Base-by-base conservation (phyloP, 2,113 vertebrate genomes). In the Brachyhypopomus gauderio region DNA sequence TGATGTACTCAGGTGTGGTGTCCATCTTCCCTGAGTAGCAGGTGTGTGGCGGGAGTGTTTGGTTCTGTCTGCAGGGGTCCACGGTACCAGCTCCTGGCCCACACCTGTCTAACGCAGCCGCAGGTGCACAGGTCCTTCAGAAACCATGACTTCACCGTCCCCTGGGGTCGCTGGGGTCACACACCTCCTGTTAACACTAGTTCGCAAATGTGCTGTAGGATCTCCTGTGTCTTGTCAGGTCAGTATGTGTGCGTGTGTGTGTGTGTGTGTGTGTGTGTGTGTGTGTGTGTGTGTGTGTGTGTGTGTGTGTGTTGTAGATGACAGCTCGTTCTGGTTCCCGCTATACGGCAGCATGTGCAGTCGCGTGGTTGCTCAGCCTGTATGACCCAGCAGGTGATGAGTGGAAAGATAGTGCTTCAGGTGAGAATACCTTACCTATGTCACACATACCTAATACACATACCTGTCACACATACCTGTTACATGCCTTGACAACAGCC, bases 291-390 rank as follows among this genome's bases (percentile, higher is more conserved):
- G 20, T 9, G 19, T 48, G 1, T 73, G 67, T 79, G 58, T 79
- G 1, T 70, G n/a, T 64, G 66, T 66, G 69, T 80, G 27, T 84
- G 20, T 84, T 80, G 38, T 77, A 93, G 96, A 97, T 87, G 94
- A 95, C 34, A 93, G 90, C 86, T 93, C 95, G 0, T 95, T 90
- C 87, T 96, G 95, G 95, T 87, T 97, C 87, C 96, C 95, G 52
- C 93, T 97, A 1, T 97, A 95, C 2, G 95, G 96, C 17, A 95
- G 89, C 2, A 86, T 96, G 83, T 97, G 96, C 72, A 97, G 96
- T 75, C 95, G 94, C 1, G 88, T 97, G 19, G 92, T 87, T 0
- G 96, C 96, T 56, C 95, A 96, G 89, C 96, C 96, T 97, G 96
- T 84, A 94, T 96, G 95, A 92, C 85, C 52, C 89, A 93, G 67